Evolutionary conservation across 1,140 invertebrate species (phyloP).

Genomic region (Diachasma alloeum): DNA sequence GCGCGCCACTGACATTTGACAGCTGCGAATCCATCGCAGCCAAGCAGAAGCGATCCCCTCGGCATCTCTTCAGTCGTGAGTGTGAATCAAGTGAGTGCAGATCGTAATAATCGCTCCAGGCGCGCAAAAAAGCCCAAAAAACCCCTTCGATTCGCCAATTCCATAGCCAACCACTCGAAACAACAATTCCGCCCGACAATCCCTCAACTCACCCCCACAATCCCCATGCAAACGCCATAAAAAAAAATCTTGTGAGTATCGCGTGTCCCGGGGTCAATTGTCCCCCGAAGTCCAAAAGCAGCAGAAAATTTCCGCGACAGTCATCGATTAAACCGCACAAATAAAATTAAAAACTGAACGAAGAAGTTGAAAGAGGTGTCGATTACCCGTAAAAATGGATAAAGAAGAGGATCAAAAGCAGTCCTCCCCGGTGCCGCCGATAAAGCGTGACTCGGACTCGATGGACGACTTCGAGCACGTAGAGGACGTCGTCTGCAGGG

Average conservation of each 20-base stretch:
- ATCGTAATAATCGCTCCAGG: too few relatives aligned
- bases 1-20: slow-evolving; percentile 36
- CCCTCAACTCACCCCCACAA: too few relatives aligned
- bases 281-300: too few relatives aligned
- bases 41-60: too few relatives aligned
- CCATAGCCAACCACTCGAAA: not conserved
- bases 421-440: slow-evolving; percentile 8
- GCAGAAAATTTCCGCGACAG: too few relatives aligned
- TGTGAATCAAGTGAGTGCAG: too few relatives aligned
- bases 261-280: too few relatives aligned
- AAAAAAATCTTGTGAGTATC: too few relatives aligned
- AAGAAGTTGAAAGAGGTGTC: not conserved
- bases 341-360: not conserved
- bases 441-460: slow-evolving; percentile 73
- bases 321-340: not conserved
- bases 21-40: slow-evolving; percentile 8
- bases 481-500: slow-evolving; percentile 31
- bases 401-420: not conserved
- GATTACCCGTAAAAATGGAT: slow-evolving; percentile 5
- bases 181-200: too few relatives aligned
- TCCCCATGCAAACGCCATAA: too few relatives aligned
- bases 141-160: not conserved
- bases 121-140: not conserved
- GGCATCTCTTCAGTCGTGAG: too few relatives aligned
- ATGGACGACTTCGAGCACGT: slow-evolving; percentile 75